Evolutionary conservation across 53 echinoderm and acorn worm genomes (phyloP).

Genomic region (Echinarachnius parma): DNA sequence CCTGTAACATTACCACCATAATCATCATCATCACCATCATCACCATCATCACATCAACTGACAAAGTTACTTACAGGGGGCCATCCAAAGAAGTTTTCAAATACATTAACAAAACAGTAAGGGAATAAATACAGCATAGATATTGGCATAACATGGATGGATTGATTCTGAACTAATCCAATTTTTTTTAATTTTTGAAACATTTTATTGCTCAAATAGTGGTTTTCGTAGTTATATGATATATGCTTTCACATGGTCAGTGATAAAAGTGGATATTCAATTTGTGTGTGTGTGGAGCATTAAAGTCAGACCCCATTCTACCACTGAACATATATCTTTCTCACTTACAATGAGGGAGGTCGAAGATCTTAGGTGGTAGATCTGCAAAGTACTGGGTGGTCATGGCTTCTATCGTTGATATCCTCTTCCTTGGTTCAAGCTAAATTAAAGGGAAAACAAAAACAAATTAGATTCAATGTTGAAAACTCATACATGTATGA

Average conservation of each 20-base stretch:
- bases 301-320: background rate
- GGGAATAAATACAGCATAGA: too few species aligned
- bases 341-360: slow-evolving; percentile 83
- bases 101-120: background rate
- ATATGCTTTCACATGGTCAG: too few species aligned
- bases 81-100: too few species aligned
- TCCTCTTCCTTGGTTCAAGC: slow-evolving; percentile 84
- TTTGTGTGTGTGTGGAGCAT: too few species aligned
- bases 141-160: too few species aligned
- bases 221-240: too few species aligned
- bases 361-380: slow-evolving; percentile 79
- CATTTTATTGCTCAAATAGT: too few species aligned
- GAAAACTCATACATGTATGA: background rate
- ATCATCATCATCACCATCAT: background rate
- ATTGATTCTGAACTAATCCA: too few species aligned
- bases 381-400: slow-evolving; percentile 76
- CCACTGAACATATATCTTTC: background rate
- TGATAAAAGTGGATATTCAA: too few species aligned
- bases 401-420: slow-evolving; percentile 81
- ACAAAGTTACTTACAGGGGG: too few species aligned
- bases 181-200: too few species aligned
- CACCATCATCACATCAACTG: background rate
- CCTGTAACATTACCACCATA: background rate
- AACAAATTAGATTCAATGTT: slow-evolving; percentile 2
- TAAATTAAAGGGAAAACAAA: slow-evolving; percentile 28